Evolutionary conservation across 2,888 invertebrate species (phyloP).

Genomic region (Oscheius sp.): DNA sequence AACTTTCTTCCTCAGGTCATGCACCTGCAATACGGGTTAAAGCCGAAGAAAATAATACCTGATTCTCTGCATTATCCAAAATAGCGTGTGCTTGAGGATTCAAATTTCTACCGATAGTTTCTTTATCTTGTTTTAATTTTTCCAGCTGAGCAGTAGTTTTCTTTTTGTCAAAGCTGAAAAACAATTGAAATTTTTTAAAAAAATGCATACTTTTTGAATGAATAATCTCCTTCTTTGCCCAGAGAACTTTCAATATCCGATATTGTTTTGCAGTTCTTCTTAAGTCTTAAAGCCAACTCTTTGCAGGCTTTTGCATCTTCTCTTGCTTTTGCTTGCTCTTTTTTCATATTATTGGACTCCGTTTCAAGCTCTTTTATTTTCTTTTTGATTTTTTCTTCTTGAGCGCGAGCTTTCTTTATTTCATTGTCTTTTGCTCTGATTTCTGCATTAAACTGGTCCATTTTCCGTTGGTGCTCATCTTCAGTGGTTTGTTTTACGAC

Average conservation of each 20-base stretch:
- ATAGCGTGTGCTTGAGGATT: constrained; percentile 38
- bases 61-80: constrained; percentile 44
- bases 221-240: constrained; percentile 22
- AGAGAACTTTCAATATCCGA: constrained; percentile 18
- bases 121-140: constrained; percentile 78
- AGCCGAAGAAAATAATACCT: constrained; percentile 44
- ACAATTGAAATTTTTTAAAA: constrained; percentile 75
- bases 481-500: background rate
- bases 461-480: constrained; percentile 23
- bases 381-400: constrained; percentile 31
- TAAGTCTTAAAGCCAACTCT: background rate
- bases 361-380: constrained; percentile 32
- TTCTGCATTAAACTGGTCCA: constrained; percentile 35
- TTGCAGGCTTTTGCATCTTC: background rate
- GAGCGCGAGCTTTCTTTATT: constrained; percentile 29
- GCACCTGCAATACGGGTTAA: constrained; percentile 74
- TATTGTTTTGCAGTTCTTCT: constrained; percentile 20
- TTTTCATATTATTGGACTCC: constrained; percentile 34
- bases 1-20: constrained; percentile 79
- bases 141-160: constrained; percentile 44
- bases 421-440: constrained; percentile 35
- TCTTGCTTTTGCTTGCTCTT: constrained; percentile 72
- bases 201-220: constrained; percentile 41
- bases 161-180: constrained; percentile 31
- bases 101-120: constrained; percentile 80